A percentile compares a stretch with the other conserved stretches of the same genome.
Conservation (phyloP, 1,140 invertebrate genomes). For the Ephestia elutella region DNA sequence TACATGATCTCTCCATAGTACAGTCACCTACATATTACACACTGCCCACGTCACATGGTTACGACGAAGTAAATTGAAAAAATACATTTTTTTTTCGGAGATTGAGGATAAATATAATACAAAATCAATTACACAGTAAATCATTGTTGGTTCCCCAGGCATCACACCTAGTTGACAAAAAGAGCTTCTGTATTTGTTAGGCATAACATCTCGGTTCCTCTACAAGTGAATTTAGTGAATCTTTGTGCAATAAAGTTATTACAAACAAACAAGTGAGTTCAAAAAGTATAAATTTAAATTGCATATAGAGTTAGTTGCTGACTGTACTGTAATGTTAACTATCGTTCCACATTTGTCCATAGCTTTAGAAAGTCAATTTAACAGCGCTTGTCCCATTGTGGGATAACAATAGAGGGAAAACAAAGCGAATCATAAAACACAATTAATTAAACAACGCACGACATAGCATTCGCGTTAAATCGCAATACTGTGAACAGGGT, state of each 20-base stretch:
- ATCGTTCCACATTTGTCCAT: slow-evolving; percentile 4
- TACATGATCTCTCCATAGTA: neutral
- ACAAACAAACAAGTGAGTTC: too few species aligned
- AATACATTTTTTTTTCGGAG: too few species aligned
- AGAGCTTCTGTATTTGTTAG: too few species aligned
- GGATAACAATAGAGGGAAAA: neutral
- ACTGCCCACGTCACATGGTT: neutral
- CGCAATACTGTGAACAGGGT: neutral
- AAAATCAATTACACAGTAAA: too few species aligned
- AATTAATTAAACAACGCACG: neutral
- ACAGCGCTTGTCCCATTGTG: neutral
- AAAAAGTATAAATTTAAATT: neutral
- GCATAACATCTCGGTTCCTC: too few species aligned
- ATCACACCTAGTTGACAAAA: too few species aligned
- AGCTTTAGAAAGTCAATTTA: slow-evolving; percentile 4
- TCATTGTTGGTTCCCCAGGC: too few species aligned
- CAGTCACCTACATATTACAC: neutral
- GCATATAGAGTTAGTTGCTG: neutral
- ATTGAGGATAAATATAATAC: too few species aligned
- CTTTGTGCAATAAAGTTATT: too few species aligned
- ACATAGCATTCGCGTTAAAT: neutral
- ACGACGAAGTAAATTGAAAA: too few species aligned
- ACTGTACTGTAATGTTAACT: neutral
- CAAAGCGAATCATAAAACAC: slow-evolving; percentile 4
- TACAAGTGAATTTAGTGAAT: too few species aligned